Percentiles rank a stretch among this genome's conserved stretches.
These are phyloP conservation scores for Erpetoichthys calabaricus DNA, from an alignment of 2,797 vertebrate genomes.

Conservation along the genomic window DNA sequence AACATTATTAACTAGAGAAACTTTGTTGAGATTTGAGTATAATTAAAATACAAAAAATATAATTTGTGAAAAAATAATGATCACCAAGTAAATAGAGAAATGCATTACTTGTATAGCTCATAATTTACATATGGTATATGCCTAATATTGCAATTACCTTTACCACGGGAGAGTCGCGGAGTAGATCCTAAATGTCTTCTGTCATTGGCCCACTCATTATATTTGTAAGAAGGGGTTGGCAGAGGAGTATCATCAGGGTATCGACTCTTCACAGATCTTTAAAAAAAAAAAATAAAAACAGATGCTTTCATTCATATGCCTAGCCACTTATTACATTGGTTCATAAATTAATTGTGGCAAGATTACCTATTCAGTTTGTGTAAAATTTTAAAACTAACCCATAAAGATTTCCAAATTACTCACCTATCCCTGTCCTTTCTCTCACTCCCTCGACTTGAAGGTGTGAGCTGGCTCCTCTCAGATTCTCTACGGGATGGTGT, in stretches of 20 bases:
- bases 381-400: no score
- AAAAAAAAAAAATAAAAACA: constrained; percentile 1
- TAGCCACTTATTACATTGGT: neutral
- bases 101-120: no score
- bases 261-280: constrained; percentile 69
- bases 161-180: constrained; percentile 81
- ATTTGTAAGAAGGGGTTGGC: constrained; percentile 91
- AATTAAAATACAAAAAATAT: no score
- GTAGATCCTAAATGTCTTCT: constrained; percentile 78
- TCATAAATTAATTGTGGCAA: neutral
- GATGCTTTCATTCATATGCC: fast-evolving
- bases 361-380: no score
- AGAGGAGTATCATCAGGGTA: constrained; percentile 76
- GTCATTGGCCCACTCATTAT: constrained; percentile 96
- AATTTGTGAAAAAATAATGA: neutral
- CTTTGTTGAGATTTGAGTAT: no score
- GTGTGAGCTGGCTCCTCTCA: constrained; percentile 49
- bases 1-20: no score
- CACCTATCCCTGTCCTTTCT: constrained; percentile 63
- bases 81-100: neutral
- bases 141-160: constrained; percentile 47
- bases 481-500: constrained; percentile 73
- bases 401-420: no score
- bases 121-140: no score
- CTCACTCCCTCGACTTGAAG: constrained; percentile 58